Percentiles rank a stretch among this genome's conserved stretches.
Evolutionary conservation across 2,888 invertebrate genomes (phyloP).

Genomic region (Athalia circularis): DNA sequence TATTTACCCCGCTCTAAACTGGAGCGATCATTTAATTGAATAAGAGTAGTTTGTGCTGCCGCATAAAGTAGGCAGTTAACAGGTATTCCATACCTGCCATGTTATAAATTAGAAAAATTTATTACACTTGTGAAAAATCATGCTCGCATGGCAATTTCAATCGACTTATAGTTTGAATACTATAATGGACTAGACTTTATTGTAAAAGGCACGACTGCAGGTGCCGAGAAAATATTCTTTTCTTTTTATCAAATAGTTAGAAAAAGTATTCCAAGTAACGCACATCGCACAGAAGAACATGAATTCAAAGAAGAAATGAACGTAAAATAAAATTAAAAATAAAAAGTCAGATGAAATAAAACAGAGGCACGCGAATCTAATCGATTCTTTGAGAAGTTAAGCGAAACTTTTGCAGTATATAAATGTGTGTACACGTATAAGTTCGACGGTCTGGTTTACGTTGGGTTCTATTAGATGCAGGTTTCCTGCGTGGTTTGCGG

Average conservation of each 20-base stretch:
- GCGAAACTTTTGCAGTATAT: background rate
- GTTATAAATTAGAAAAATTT: background rate
- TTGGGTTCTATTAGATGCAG: constrained; percentile 6
- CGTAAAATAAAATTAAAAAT: no score
- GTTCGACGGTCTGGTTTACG: background rate
- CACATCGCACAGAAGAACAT: no score
- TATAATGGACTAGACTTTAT: no score
- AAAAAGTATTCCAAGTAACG: no score
- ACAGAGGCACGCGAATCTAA: background rate
- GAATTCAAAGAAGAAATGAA: no score
- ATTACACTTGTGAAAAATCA: no score
- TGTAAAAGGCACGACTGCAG: no score
- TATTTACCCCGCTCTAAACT: constrained; percentile 7
- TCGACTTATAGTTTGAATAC: no score
- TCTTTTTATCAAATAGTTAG: no score
- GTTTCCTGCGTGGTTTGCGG: constrained; percentile 20
- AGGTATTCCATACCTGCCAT: constrained; percentile 7
- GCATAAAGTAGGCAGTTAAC: constrained; percentile 25
- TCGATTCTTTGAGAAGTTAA: background rate
- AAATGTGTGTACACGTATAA: no score
- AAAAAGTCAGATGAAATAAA: no score
- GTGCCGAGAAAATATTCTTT: constrained; percentile 45
- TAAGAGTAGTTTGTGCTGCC: constrained; percentile 3
- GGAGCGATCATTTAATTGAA: constrained; percentile 35
- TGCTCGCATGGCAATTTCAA: no score